Percentiles rank a stretch among this genome's conserved stretches.
Conservation (phyloP, 2,113 vertebrate species). For the Lucifuga dentata region DNA sequence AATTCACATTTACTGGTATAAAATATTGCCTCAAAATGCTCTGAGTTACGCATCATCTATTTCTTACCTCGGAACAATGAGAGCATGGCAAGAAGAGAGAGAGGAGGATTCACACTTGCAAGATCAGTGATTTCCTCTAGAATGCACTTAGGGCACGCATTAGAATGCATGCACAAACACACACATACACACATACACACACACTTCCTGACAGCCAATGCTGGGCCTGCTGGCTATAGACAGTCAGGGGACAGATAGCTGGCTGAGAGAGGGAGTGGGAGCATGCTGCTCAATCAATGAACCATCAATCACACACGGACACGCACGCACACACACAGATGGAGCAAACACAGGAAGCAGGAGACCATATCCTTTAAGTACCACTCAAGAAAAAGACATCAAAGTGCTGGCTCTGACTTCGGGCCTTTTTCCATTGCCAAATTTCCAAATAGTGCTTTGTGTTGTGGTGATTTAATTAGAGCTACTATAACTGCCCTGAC, state of each 20-base stretch:
- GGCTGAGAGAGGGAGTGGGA: conserved; percentile 56
- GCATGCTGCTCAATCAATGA: conserved; percentile 71
- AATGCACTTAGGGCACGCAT: conserved; percentile 62
- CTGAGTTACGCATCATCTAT: conserved; percentile 44
- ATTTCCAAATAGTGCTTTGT: conserved; percentile 56
- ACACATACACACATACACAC: background rate
- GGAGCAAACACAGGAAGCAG: conserved; percentile 73
- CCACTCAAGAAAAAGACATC: conserved; percentile 73
- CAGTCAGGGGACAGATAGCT: conserved; percentile 64
- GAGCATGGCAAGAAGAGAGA: conserved; percentile 11
- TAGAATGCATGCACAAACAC: conserved; percentile 20
- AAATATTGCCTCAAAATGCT: conserved; percentile 42
- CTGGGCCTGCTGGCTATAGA: conserved; percentile 48
- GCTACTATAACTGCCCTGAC: conserved; percentile 56
- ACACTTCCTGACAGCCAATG: conserved; percentile 50
- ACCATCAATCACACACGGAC: conserved; percentile 66
- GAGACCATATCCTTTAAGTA: conserved; percentile 73
- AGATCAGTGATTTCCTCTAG: conserved; percentile 58
- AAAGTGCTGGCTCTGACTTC: conserved; percentile 67
- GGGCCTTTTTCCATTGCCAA: conserved; percentile 64
- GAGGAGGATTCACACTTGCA: conserved; percentile 59
- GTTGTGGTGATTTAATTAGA: conserved; percentile 64
- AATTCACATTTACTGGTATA: conserved; percentile 18
- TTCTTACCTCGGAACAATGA: conserved; percentile 16
- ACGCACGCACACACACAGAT: conserved; percentile 18